Evolutionary conservation across 1,140 invertebrate species (phyloP).

Genomic region (Aphis craccivora): DNA sequence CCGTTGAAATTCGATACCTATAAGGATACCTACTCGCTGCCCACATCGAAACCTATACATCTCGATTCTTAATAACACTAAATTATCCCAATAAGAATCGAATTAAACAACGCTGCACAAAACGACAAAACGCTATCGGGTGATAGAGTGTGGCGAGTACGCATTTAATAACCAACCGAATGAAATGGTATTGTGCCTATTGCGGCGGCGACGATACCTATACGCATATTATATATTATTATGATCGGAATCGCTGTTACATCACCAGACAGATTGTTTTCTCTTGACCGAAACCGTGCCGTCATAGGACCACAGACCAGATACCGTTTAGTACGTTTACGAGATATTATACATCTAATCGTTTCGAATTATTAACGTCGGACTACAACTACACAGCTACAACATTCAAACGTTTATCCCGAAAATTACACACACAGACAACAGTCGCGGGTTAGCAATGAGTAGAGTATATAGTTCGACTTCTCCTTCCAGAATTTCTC

Average conservation of each 20-base stretch:
- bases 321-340: background rate
- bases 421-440: no score
- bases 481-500: no score
- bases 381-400: no score
- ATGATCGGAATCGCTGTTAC: background rate
- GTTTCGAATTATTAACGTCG: background rate
- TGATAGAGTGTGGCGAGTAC: no score
- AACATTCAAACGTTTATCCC: no score
- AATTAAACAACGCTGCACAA: background rate
- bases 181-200: background rate
- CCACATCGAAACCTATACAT: background rate
- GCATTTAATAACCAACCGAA: background rate
- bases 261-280: background rate
- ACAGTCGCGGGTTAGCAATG: no score
- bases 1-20: background rate
- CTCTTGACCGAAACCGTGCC: background rate
- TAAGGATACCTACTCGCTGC: background rate
- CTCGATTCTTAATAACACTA: constrained; percentile 8
- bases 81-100: constrained; percentile 10
- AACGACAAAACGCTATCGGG: background rate
- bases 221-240: no score
- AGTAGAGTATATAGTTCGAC: no score
- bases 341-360: background rate
- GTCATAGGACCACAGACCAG: background rate
- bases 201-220: background rate